Percentiles rank a stretch among this genome's conserved stretches.
phyloP scores from a whole-genome alignment of 2,113 vertebrate species.

The Seriola aureovittata region DNA sequence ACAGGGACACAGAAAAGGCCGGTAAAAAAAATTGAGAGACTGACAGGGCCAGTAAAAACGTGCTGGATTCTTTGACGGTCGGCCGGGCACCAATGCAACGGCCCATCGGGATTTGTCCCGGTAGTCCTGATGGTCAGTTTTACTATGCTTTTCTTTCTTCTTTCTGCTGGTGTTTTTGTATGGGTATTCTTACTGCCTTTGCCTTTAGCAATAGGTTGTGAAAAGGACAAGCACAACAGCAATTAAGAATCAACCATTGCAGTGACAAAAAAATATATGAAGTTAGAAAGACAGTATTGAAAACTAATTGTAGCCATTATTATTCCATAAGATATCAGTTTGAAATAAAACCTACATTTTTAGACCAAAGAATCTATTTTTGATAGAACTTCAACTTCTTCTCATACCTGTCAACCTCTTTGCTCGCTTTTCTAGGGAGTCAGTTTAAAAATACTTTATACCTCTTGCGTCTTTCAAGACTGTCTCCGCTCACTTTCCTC shows the following conservation, averaged over 20 bases:
- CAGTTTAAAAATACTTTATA: conserved; percentile 65
- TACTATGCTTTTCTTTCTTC: too few species aligned
- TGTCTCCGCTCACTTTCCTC: conserved; percentile 39
- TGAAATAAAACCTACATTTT: conserved; percentile 50
- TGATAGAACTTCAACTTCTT: conserved; percentile 23
- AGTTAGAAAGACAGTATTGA: neutral
- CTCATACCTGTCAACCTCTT: conserved; percentile 50
- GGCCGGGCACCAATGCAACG: too few species aligned
- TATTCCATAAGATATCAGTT: conserved; percentile 33
- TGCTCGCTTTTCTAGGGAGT: conserved; percentile 10
- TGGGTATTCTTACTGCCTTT: neutral
- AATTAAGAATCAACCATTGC: conserved; percentile 22
- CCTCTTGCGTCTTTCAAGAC: conserved; percentile 28
- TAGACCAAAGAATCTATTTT: conserved; percentile 63
- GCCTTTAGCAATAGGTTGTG: neutral
- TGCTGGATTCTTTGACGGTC: too few species aligned
- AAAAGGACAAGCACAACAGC: neutral
- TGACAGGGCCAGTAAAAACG: too few species aligned
- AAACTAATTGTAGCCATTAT: conserved; percentile 5
- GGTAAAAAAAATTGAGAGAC: too few species aligned
- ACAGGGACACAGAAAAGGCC: too few species aligned
- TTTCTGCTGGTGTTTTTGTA: neutral
- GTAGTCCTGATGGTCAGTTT: too few species aligned
- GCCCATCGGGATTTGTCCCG: too few species aligned
- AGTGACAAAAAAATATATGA: neutral